Evolutionary conservation across 2,888 invertebrate genomes (phyloP), one percentile per base, ranked within the genome.

Genomic region (Isoperla grammatica): DNA sequence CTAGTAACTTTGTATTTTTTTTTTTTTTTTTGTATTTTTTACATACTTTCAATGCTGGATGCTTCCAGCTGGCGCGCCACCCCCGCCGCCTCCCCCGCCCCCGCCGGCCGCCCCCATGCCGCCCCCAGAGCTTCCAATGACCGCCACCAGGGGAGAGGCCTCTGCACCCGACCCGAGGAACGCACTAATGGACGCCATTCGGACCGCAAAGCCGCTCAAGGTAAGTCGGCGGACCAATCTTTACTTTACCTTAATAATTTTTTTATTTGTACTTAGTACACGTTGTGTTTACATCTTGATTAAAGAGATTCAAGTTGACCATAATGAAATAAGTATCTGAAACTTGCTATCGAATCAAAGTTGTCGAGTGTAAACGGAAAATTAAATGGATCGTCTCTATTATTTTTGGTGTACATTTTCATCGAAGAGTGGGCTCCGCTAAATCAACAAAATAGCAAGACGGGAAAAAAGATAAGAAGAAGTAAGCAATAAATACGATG

Each of bases 131-230:
- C 70, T 68, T 4, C 67, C 68, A 9, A 8, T 8, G 29, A 29
- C 29, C 8, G 29, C 70, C 67, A 43, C 67, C 49, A 59, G 63
- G 58, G 65, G 69, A 64, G 20, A 53, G 2, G 56, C 70, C 45
- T 65, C 73, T 56, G 70, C 71, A 71, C 68, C 73, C 29, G 88
- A 88, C 73, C 71, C 81, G 2, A 79, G 84, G 59, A 80, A 85
- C 57, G 87, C 85, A 53, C 82, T 96, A 49, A 83, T 96, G 85
- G 88, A 91, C 68, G 88, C 90, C 70, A 96, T 96, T 69, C 81
- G 90, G 66, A 82, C 78, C 68, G 92, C 91, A 50, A 84, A 84
- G 57, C 77, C 80, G 12, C 78, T 95, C 50, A 88, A 84, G 81
- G 91, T 89, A 69, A 66, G 29, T 20, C n/a, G n/a, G n/a, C n/a